Evolutionary conservation across 2,113 vertebrate genomes (phyloP).

Genomic region (Scartelaos histophorus): DNA sequence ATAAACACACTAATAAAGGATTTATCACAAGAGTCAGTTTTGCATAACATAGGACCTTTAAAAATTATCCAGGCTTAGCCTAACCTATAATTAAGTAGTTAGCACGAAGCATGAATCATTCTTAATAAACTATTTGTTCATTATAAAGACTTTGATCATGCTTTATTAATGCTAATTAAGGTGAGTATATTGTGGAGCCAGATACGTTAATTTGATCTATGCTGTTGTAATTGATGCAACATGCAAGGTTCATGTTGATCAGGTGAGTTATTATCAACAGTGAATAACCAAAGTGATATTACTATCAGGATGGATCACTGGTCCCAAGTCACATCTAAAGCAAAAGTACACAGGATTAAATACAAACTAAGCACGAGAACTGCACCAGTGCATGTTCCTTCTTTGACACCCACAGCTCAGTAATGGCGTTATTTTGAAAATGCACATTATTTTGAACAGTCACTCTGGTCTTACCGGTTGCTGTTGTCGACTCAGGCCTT

Average conservation of each 20-base stretch:
- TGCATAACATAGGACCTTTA: too few species aligned
- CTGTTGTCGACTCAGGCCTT: constrained; percentile 48
- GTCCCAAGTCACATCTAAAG: background rate
- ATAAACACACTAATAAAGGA: too few species aligned
- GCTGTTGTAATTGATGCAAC: background rate
- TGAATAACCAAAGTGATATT: background rate
- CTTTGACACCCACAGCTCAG: background rate
- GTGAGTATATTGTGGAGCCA: too few species aligned
- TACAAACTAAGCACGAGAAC: too few species aligned
- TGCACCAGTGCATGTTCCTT: too few species aligned
- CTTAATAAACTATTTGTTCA: too few species aligned
- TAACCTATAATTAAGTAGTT: too few species aligned
- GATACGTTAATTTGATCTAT: background rate
- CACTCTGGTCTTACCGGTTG: constrained; percentile 54
- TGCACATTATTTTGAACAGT: background rate
- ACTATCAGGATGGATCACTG: background rate
- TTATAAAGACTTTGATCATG: too few species aligned
- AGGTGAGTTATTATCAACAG: background rate
- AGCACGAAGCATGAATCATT: too few species aligned
- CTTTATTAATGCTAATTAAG: too few species aligned
- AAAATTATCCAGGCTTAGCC: too few species aligned
- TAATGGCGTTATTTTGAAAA: background rate
- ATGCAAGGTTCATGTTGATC: background rate
- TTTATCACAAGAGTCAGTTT: too few species aligned
- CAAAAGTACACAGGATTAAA: background rate